Conservation (phyloP, 2,113 vertebrate species). For the Oreocharis arfaki region DNA sequence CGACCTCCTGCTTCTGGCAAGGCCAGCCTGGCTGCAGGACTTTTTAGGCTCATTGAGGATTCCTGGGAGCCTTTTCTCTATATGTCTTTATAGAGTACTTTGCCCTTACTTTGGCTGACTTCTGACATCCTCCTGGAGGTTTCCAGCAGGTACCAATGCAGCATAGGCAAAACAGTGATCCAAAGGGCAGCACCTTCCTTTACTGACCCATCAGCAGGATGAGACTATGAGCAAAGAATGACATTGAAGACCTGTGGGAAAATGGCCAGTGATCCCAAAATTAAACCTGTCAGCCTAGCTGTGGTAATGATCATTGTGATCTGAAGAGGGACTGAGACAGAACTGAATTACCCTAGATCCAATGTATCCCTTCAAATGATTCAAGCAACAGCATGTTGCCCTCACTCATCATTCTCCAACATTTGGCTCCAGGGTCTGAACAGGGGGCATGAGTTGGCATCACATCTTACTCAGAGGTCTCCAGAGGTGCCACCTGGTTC, state of each 20-base stretch:
- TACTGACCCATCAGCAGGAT: neutral
- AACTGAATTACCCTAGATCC: neutral
- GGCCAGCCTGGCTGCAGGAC: neutral
- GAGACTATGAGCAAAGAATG: neutral
- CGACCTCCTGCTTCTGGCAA: neutral
- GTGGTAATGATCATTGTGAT: neutral
- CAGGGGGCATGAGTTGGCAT: neutral
- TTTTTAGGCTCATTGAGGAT: neutral
- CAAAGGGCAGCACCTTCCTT: neutral
- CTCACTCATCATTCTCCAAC: rapidly evolving
- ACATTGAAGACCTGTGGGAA: neutral
- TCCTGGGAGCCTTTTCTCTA: neutral
- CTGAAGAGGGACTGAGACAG: neutral
- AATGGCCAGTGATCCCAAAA: neutral
- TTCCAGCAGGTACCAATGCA: neutral
- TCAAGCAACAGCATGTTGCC: neutral
- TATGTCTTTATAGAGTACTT: neutral
- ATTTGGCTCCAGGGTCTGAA: neutral
- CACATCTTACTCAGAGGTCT: neutral
- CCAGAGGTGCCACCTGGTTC: neutral
- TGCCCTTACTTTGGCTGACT: neutral
- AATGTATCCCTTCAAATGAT: neutral
- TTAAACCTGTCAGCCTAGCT: neutral
- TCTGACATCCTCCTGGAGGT: neutral
- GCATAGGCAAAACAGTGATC: neutral